Percentiles rank a stretch among this genome's conserved stretches.
phyloP scores from a whole-genome alignment of 2,797 vertebrate genomes.

The Pseudochaenichthys georgianus region DNA sequence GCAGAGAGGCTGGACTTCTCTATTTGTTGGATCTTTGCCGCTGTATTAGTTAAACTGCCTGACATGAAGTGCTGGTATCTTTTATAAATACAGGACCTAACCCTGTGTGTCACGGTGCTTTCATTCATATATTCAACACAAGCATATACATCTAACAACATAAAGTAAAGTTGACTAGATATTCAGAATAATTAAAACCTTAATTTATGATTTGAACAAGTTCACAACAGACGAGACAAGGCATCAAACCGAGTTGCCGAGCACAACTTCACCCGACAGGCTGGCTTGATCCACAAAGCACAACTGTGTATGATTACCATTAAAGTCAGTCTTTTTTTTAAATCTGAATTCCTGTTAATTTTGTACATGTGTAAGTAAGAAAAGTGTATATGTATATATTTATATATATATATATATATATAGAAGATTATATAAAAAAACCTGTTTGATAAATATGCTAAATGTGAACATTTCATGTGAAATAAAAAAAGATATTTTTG shows the following conservation, averaged over 20 bases:
- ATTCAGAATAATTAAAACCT: slow-evolving; percentile 1
- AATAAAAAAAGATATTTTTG: slow-evolving; percentile 88
- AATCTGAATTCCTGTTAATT: slow-evolving; percentile 70
- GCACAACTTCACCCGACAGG: slow-evolving; percentile 65
- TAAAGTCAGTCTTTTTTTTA: slow-evolving; percentile 65
- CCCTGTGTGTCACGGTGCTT: slow-evolving; percentile 43
- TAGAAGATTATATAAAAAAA: slow-evolving; percentile 85
- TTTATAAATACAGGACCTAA: slow-evolving; percentile 24
- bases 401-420: slow-evolving; percentile 83
- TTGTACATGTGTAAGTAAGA: slow-evolving; percentile 87
- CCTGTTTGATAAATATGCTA: slow-evolving; percentile 85
- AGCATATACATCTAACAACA: background rate
- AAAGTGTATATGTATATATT: slow-evolving; percentile 84
- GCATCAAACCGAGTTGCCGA: slow-evolving; percentile 70
- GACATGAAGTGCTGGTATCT: slow-evolving; percentile 51
- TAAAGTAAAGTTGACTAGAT: slow-evolving; percentile 18
- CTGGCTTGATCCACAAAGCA: slow-evolving; percentile 69
- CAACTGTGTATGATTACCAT: slow-evolving; percentile 73
- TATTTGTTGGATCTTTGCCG: slow-evolving; percentile 56
- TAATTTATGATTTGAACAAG: slow-evolving; percentile 35
- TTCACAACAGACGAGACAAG: slow-evolving; percentile 57
- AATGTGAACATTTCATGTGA: slow-evolving; percentile 88
- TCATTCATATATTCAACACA: slow-evolving; percentile 29
- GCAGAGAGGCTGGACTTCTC: slow-evolving; percentile 73
- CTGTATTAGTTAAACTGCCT: slow-evolving; percentile 59